These are phyloP conservation scores for Sarcophaga bullata DNA, from an alignment of 1,140 invertebrate species.

Conservation along the genomic window DNA sequence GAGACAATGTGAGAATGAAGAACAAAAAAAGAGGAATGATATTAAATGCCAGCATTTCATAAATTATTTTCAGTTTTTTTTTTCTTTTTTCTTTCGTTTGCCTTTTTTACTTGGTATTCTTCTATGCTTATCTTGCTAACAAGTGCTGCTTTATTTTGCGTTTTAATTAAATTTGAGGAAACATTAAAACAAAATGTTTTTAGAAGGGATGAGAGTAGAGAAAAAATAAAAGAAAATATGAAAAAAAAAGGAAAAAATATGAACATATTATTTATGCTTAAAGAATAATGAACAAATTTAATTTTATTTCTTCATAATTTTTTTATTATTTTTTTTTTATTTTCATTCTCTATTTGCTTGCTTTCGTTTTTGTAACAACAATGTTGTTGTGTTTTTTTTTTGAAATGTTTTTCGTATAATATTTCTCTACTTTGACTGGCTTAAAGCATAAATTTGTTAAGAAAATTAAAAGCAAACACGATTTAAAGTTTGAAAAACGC, in stretches of 20 bases:
- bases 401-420: neutral
- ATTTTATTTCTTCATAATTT: neutral
- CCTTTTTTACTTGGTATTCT: neutral
- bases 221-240: neutral
- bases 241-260: no score
- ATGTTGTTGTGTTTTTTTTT: neutral
- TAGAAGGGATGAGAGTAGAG: no score
- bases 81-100: no score
- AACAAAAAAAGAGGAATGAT: no score
- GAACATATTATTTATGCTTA: conserved; percentile 5
- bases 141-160: conserved; percentile 9
- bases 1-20: no score
- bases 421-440: neutral
- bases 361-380: neutral
- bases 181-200: neutral
- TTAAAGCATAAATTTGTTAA: conserved; percentile 14
- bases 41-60: no score
- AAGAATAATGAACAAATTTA: conserved; percentile 2
- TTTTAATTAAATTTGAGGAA: neutral
- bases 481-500: neutral
- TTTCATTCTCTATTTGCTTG: no score
- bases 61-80: no score
- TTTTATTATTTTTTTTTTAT: no score
- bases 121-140: neutral
- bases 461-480: conserved; percentile 15